Evolutionary conservation across 2,888 invertebrate genomes (phyloP), one percentile per base, ranked within the genome.

Genomic region (Axea sp.): DNA sequence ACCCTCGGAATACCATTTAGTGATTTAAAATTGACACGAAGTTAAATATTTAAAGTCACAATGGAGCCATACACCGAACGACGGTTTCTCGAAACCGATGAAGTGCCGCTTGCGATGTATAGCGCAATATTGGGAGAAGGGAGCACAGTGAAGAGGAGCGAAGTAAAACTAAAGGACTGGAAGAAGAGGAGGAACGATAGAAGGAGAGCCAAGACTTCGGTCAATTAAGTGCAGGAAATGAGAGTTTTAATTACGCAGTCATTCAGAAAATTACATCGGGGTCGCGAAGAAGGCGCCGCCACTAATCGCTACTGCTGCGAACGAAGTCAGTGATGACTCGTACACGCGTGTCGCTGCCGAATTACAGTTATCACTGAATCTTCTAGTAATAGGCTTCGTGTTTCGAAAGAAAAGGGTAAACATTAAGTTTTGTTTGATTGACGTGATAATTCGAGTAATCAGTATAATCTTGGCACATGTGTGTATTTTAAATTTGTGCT

Each of bases 231-330:
- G 85, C 87, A 87, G 87, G 87, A 87, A 87, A 87, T 87, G 87
- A 87, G 87, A 87, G 86, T 87, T 87, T 87, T 87, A 87, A 87
- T 87, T 87, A 87, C 86, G 87, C 87, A 87, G 87, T 87, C 87
- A 87, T 87, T 87, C 87, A 86, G 87, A 87, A 87, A 87, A 87
- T 87, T 87, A 87, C 86, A 86, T 87, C 83, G 87, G 85, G 79
- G 83, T 83, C 83, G 81, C 81, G 85, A 84, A 83, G 84, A 81
- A 84, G 82, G 83, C 81, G 82, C 82, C 76, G 78, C 78, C 81
- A 79, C 72, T 68, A 45, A 62, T 68, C 72, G 74, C 73, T 62
- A 69, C 47, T 69, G 71, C 69, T 67, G 57, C 71, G 53, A 65
- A 55, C 68, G 2, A 59, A 76, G 72, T 72, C 64, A 62, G 62